phyloP scores from a whole-genome alignment of 2,888 invertebrate genomes.

The Auanema freiburgensis region DNA sequence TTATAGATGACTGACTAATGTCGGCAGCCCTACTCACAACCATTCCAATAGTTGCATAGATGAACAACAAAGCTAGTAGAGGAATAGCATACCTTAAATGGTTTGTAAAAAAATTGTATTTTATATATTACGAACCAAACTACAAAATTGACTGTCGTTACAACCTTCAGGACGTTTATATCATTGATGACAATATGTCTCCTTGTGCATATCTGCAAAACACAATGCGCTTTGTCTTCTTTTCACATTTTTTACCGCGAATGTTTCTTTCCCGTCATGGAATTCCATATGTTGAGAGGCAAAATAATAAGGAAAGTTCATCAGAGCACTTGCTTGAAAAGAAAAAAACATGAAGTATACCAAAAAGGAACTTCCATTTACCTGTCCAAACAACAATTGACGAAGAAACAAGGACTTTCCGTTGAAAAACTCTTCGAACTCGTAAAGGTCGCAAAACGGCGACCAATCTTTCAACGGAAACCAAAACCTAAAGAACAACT shows the following conservation, averaged over 20 bases:
- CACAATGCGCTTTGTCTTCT: not conserved
- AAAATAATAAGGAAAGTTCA: constrained; percentile 59
- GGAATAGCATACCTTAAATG: constrained; percentile 64
- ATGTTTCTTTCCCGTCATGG: constrained; percentile 40
- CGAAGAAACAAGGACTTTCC: constrained; percentile 45
- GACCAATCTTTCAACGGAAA: constrained; percentile 59
- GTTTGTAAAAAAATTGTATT: too few species aligned
- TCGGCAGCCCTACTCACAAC: constrained; percentile 53
- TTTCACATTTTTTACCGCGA: constrained; percentile 27
- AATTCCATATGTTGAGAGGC: constrained; percentile 55
- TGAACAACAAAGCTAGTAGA: constrained; percentile 63
- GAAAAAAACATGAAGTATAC: not conserved
- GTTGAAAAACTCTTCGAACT: constrained; percentile 52
- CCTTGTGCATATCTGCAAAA: constrained; percentile 49
- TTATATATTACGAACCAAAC: constrained; percentile 47
- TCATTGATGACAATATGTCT: constrained; percentile 40
- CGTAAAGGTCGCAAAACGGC: constrained; percentile 58
- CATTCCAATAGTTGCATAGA: constrained; percentile 65
- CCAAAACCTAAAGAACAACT: constrained; percentile 44
- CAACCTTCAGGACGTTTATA: constrained; percentile 54
- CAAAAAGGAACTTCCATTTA: constrained; percentile 1
- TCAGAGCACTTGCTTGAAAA: constrained; percentile 36
- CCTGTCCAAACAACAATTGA: constrained; percentile 55
- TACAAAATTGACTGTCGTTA: constrained; percentile 56
- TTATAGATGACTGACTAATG: constrained; percentile 35